phyloP scores from a whole-genome alignment of 2,113 vertebrate species.

The Lycaon pictus region DNA sequence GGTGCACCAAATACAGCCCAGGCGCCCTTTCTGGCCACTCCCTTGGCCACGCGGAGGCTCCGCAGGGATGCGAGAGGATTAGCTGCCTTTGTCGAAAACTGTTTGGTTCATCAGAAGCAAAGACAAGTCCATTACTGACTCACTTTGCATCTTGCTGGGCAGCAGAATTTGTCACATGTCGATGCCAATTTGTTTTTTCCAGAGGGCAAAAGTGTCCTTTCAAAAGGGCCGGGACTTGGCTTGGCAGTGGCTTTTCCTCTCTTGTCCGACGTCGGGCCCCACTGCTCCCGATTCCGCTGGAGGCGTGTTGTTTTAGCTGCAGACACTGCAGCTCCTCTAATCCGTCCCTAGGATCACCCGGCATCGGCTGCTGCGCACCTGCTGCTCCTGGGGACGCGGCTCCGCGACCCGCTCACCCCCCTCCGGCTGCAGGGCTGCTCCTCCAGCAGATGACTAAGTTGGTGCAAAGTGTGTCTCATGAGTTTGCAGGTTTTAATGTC shows the following conservation, averaged over 20 bases:
- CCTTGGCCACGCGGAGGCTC: not conserved
- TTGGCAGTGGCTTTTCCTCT: not conserved
- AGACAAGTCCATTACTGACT: accelerated
- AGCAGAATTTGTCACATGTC: not conserved
- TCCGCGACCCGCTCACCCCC: not conserved
- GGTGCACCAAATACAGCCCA: accelerated
- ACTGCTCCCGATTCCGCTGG: not conserved
- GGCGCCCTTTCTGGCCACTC: accelerated
- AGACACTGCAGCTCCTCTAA: not conserved
- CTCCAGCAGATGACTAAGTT: not conserved
- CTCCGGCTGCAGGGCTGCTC: not conserved
- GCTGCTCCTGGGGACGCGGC: not conserved
- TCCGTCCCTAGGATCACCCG: not conserved
- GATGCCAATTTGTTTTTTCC: not conserved
- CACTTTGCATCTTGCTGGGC: accelerated
- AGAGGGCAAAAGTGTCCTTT: not conserved
- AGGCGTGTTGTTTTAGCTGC: not conserved
- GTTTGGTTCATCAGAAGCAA: not conserved
- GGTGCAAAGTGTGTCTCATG: not conserved
- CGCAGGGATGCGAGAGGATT: not conserved
- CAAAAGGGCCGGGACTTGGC: not conserved
- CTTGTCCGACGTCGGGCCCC: not conserved
- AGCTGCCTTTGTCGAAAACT: not conserved
- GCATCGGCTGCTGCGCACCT: not conserved
- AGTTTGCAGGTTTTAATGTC: not conserved